Percentiles rank a stretch among this genome's conserved stretches.
These are phyloP conservation scores for Notarius lentiginosus DNA, from an alignment of 2,113 vertebrate genomes.

Conservation along the genomic window DNA sequence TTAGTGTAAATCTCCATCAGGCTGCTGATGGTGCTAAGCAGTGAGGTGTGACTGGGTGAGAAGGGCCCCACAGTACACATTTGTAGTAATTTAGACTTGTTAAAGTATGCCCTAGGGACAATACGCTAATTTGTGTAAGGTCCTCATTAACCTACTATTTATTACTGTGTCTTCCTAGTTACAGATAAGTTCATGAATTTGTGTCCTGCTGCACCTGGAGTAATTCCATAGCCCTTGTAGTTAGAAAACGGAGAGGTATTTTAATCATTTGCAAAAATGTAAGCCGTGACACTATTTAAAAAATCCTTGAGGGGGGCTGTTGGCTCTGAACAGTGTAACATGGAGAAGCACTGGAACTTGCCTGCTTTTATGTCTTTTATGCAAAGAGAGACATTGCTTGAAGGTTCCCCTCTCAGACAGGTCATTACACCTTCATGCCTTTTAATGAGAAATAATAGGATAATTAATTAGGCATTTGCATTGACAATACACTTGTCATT, in stretches of 20 bases:
- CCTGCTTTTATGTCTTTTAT: conserved; percentile 20
- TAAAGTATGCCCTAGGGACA: conserved; percentile 32
- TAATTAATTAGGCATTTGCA: conserved; percentile 47
- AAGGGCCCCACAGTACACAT: conserved; percentile 25
- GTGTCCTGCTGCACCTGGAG: background rate
- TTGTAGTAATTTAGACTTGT: conserved; percentile 42
- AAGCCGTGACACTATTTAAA: background rate
- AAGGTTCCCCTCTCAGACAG: conserved; percentile 24
- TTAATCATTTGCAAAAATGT: conserved; percentile 17
- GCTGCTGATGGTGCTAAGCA: conserved; percentile 1
- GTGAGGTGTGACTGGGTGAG: conserved; percentile 14
- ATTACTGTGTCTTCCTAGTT: conserved; percentile 29
- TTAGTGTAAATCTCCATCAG: background rate
- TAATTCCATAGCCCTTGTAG: conserved; percentile 2
- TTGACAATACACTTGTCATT: background rate
- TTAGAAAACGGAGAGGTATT: conserved; percentile 19
- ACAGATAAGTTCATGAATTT: conserved; percentile 1
- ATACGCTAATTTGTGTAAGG: conserved; percentile 33
- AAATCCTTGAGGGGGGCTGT: background rate
- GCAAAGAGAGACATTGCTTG: conserved; percentile 11
- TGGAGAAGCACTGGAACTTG: conserved; percentile 16
- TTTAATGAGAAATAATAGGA: conserved; percentile 53
- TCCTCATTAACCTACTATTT: conserved; percentile 51
- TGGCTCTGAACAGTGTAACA: background rate
- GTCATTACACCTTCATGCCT: conserved; percentile 44